Percentiles rank a stretch among this genome's conserved stretches.
phyloP scores from a whole-genome alignment of 2,888 invertebrate genomes.

The Scrobipalpa costella region DNA sequence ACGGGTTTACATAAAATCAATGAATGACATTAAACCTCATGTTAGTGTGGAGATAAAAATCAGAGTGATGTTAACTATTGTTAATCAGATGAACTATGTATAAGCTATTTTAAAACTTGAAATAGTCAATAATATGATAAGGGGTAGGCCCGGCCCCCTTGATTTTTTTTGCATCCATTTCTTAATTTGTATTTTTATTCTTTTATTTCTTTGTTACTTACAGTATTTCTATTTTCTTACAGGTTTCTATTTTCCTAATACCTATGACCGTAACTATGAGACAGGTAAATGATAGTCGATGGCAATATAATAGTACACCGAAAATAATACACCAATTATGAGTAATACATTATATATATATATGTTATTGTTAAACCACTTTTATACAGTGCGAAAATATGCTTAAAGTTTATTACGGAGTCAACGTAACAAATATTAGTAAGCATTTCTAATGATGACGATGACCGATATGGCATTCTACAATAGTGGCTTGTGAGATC shows the following conservation, averaged over 20 bases:
- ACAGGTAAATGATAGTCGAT: neutral
- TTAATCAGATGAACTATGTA: no score
- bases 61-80: no score
- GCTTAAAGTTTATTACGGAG: conserved; percentile 19
- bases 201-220: neutral
- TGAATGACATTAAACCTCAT: no score
- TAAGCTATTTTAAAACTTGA: no score
- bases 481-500: conserved; percentile 17
- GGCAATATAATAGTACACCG: neutral
- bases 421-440: conserved; percentile 21
- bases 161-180: neutral
- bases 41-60: no score
- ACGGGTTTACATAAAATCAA: no score
- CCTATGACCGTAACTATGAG: neutral
- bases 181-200: neutral
- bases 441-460: conserved; percentile 5
- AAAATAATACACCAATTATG: neutral
- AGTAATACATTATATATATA: neutral
- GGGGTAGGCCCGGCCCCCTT: no score
- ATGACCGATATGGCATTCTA: conserved; percentile 17
- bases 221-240: conserved; percentile 6
- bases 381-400: conserved; percentile 18
- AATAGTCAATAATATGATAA: no score
- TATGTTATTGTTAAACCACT: conserved; percentile 7
- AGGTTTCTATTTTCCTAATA: neutral